Evolutionary conservation across 2,113 vertebrate species (phyloP).

Genomic region (Pseudorectes ferrugineus): DNA sequence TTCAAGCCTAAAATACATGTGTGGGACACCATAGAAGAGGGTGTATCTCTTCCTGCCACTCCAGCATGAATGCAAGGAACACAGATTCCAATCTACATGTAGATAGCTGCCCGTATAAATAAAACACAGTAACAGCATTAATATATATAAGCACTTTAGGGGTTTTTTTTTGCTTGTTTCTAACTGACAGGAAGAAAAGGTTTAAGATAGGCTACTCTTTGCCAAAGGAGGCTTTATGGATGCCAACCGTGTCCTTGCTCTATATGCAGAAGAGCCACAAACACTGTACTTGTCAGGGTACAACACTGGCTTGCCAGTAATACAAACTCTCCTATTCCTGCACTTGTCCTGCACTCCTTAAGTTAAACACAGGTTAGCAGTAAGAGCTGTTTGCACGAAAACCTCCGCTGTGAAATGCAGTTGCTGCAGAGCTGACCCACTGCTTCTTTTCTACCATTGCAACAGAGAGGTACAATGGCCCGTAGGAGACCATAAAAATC

Average conservation of each 20-base stretch:
- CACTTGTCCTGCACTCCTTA: neutral
- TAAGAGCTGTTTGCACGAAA: neutral
- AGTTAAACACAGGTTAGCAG: neutral
- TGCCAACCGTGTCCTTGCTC: neutral
- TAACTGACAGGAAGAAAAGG: neutral
- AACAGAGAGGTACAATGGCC: neutral
- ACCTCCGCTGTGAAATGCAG: fast-evolving
- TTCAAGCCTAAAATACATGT: neutral
- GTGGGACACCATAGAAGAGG: neutral
- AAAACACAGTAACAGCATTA: neutral
- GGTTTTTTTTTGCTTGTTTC: fast-evolving
- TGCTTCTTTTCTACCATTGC: neutral
- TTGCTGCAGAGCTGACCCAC: neutral
- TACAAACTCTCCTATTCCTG: neutral
- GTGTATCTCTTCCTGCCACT: neutral
- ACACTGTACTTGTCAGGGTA: neutral
- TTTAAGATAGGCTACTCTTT: neutral
- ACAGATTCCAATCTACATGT: neutral
- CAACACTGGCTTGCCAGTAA: neutral
- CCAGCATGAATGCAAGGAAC: neutral
- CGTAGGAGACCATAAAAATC: neutral
- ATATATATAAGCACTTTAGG: neutral
- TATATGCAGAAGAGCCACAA: neutral
- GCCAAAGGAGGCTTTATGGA: neutral
- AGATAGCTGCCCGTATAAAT: neutral